These are phyloP conservation scores for Cybosia mesomella DNA, from an alignment of 2,888 invertebrate genomes.

Conservation along the genomic window DNA sequence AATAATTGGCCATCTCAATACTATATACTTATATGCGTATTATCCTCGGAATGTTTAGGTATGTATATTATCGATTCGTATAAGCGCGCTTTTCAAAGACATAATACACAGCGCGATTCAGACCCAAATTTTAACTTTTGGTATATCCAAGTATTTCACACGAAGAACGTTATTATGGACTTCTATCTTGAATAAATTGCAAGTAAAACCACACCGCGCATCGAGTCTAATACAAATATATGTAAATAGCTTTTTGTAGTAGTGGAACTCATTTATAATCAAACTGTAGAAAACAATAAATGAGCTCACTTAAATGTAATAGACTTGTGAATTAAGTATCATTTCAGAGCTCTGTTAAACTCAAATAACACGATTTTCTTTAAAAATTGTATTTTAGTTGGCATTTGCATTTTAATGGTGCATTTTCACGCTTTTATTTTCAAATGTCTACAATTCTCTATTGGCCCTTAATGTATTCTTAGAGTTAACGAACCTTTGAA, in stretches of 20 bases:
- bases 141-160: too few relatives aligned
- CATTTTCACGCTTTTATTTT: slow-evolving; percentile 1
- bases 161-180: too few relatives aligned
- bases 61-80: too few relatives aligned
- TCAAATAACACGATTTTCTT: slow-evolving; percentile 8
- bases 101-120: too few relatives aligned
- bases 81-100: too few relatives aligned
- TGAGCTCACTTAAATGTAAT: not conserved
- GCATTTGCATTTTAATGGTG: slow-evolving; percentile 9
- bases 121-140: too few relatives aligned
- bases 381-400: slow-evolving; percentile 2
- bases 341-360: not conserved
- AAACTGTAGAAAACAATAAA: slow-evolving; percentile 3
- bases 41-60: too few relatives aligned
- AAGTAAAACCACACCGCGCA: too few relatives aligned
- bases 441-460: not conserved
- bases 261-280: not conserved
- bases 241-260: not conserved
- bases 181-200: too few relatives aligned
- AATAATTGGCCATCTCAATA: too few relatives aligned
- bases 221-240: not conserved
- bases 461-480: not conserved
- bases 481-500: slow-evolving; percentile 3
- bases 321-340: slow-evolving; percentile 5
- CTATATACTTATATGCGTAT: too few relatives aligned